phyloP scores from a whole-genome alignment of 2,113 vertebrate genomes.

The Oceanodroma tethys region DNA sequence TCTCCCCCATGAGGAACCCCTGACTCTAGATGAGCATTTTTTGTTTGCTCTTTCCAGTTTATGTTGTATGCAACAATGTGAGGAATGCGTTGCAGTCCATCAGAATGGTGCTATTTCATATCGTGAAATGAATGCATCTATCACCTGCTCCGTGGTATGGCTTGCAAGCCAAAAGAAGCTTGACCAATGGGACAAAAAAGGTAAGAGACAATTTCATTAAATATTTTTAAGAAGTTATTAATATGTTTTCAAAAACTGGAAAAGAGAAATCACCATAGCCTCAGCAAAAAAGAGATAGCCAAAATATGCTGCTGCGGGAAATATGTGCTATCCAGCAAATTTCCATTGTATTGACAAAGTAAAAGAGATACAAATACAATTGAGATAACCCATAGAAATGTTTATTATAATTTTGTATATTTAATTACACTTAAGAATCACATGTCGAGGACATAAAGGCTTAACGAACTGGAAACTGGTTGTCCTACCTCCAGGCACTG shows the following conservation, averaged over 20 bases:
- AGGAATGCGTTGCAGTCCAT: not conserved
- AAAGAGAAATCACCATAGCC: not conserved
- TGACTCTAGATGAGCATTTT: not conserved
- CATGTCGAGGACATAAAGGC: not conserved
- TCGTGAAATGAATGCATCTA: not conserved
- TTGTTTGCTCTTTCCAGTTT: not conserved
- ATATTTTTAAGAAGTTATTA: not conserved
- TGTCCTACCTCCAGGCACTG: not conserved
- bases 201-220: not conserved
- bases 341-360: not conserved
- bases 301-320: not conserved
- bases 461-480: not conserved
- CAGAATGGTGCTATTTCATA: not conserved
- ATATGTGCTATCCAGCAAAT: not conserved
- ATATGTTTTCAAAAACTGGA: not conserved
- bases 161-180: not conserved
- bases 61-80: not conserved
- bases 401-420: not conserved
- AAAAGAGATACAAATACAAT: not conserved
- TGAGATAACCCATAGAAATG: not conserved
- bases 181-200: not conserved
- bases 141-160: not conserved
- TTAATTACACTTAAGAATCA: not conserved
- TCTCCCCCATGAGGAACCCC: fast-evolving
- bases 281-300: not conserved